Evolutionary conservation across 2,113 vertebrate species (phyloP), one percentile per base, ranked within the genome.

Genomic region (Galbula dea): DNA sequence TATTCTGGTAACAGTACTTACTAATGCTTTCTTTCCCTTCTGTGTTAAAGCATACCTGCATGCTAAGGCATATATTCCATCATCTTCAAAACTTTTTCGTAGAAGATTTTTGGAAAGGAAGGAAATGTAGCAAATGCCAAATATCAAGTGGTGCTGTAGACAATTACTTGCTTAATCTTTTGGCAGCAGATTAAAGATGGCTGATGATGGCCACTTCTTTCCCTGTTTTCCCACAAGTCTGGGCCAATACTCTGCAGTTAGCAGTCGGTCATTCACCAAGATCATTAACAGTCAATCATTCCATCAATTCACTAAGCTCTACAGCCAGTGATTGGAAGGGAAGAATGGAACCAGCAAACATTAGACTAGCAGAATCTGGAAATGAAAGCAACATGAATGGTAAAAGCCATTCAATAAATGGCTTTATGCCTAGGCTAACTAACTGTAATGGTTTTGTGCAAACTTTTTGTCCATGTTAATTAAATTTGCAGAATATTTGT

Each of bases 151-250:
- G 29, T 81, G 34, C 73, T 90, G 52, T 57, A 93, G 77, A 88
- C 65, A 86, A 83, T 90, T 87, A 88, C 7, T 94, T 77, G 86
- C 86, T 90, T 94, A 62, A 87, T 84, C 37, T 92, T 6, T 72
- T 94, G 89, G 90, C 83, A 86, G 52, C 49, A 94, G 90, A 96
- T 96, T 80, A 96, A 94, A 96, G 37, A 34, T 91, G 90, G 46
- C 34, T 86, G 63, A 66, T 59, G 67, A 86, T 94, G 62, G 62
- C 49, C 54, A 37, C 16, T 92, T 93, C 43, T 90, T 66, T 83
- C 86, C 68, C 39, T 19, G 22, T 68, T 89, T 95, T 96, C 86
- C 76, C 90, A 81, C 65, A 77, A 83, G 85, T 59, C 68, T 32
- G n/a, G 27, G 15, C 27, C 83, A 69, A 37, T 77, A 58, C 22